Evolutionary conservation across 2,888 invertebrate species (phyloP), one percentile per base, ranked within the genome.

Genomic region (Ichneumoninae sp.): DNA sequence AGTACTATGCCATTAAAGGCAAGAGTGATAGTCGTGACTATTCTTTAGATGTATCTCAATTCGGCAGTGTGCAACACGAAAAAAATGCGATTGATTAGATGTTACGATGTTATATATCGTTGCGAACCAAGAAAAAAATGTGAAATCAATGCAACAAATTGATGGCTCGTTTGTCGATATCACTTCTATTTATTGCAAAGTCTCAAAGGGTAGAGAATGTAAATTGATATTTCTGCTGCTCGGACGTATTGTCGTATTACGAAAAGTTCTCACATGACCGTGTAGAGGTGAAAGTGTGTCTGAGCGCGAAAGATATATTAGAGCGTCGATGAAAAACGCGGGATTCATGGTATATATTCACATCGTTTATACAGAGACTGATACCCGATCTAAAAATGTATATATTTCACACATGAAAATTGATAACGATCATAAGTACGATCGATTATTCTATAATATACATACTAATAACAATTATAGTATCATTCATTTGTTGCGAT

Each of bases 351-450:
- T 88, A 88, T 88, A 85, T 89, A 89, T 90, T 90, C 88, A 89
- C 88, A 89, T 89, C 89, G 26, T 91, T 87, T 89, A 90, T 89
- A 90, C 90, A 90, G 90, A 91, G 91, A 91, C 91, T 91, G 91
- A 91, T 89, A 87, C 90, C 90, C 90, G 91, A 91, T 88, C 90
- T 90, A 90, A 90, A 47, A 91, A 89, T 90, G 88, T 91, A 90
- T 88, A 88, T 90, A 88, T 87, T 86, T 89, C 86, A 89, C 82
- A 83, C 87, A 84, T 85, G 80, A 88, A 85, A 81, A 69, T 63
- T n/a, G 22, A 86, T 88, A 87, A 86, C 85, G 87, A 87, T 88
- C 87, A 77, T 87, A 89, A 10, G 86, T 85, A 86, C 85, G 85
- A 83, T 85, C 85, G 82, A 84, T 85, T 86, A 87, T 86, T 85